Base-by-base conservation (phyloP, 2,888 invertebrate species). In the Lithophane socia region DNA sequence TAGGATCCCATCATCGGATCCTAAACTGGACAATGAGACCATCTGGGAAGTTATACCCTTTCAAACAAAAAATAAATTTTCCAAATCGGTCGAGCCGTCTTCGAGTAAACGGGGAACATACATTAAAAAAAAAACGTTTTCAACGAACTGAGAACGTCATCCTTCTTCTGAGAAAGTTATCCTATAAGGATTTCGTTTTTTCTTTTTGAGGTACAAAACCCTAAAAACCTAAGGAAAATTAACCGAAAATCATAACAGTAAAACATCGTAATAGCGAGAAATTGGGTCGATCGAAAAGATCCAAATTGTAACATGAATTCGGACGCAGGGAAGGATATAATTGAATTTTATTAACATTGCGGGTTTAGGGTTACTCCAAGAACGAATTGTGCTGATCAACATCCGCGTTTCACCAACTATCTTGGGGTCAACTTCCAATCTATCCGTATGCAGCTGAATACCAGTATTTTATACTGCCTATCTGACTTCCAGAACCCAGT, bases 321-420 rank as follows among this genome's bases (percentile, higher is more conserved):
- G 87, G 89, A 90, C 87, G 87, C 86, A 89, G 87, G 79, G 71
- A 47, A 87, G 82, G 80, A 89, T 88, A 92, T 92, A 93, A 93
- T 93, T 93, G 91, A 92, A 92, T 93, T 93, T 91, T 92, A 91
- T 90, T 91, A 89, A 91, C 89, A 90, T 90, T 91, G 90, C 83
- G 91, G 91, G 87, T 82, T 87, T 86, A 84, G 87, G 5, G 5
- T 37, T 37, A 5, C 5, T 89, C 88, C 90, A 88, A 82, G 83
- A 84, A 84, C 84, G 77, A 90, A 90, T 85, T 85, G 83, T 90
- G 90, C 91, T 91, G 92, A 24, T 13, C 24, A 58, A 12, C 12
- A 58, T 58, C 58, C 2, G 58, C 58, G 24, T 58, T 13, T 24
- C 5, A 1, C 24, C 58, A 13, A 24, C 12, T 12, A 56, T n/a